Percentiles rank a stretch among this genome's conserved stretches.
phyloP scores from a whole-genome alignment of 2,113 vertebrate species.

The Hiodon tergisus region DNA sequence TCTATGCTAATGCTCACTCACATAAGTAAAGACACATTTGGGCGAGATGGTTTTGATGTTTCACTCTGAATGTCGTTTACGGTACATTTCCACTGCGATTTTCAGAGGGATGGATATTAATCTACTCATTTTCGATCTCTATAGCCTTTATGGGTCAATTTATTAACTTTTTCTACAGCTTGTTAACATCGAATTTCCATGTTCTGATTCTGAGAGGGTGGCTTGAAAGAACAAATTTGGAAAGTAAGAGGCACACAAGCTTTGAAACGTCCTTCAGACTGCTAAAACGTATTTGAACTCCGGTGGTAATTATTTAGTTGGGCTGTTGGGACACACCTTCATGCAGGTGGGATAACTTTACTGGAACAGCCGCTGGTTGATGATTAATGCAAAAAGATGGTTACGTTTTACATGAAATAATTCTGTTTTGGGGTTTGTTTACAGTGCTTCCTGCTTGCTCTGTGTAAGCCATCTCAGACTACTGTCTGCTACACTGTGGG shows the following conservation, averaged over 20 bases:
- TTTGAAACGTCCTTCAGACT: background rate
- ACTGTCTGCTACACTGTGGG: too few relatives aligned
- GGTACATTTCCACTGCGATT: slow-evolving; percentile 1
- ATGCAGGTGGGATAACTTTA: too few relatives aligned
- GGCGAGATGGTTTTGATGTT: background rate
- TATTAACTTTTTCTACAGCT: background rate
- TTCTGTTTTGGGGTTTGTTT: too few relatives aligned
- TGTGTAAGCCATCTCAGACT: too few relatives aligned
- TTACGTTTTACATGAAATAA: too few relatives aligned
- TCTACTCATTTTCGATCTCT: background rate
- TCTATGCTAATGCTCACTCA: slow-evolving; percentile 12
- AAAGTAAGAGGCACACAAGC: background rate
- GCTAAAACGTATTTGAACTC: too few relatives aligned
- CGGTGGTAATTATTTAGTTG: too few relatives aligned
- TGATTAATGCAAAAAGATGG: too few relatives aligned
- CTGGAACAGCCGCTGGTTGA: too few relatives aligned
- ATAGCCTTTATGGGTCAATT: background rate
- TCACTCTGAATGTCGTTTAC: background rate
- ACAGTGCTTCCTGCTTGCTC: too few relatives aligned
- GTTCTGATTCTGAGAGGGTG: background rate
- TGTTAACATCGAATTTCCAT: background rate
- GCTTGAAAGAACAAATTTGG: background rate
- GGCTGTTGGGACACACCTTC: too few relatives aligned
- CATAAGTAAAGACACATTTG: slow-evolving; percentile 10
- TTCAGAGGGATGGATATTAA: background rate